A percentile compares a stretch with the other conserved stretches of the same genome.
phyloP scores from a whole-genome alignment of 2,888 invertebrate species.

The Polylopha cassiicola region DNA sequence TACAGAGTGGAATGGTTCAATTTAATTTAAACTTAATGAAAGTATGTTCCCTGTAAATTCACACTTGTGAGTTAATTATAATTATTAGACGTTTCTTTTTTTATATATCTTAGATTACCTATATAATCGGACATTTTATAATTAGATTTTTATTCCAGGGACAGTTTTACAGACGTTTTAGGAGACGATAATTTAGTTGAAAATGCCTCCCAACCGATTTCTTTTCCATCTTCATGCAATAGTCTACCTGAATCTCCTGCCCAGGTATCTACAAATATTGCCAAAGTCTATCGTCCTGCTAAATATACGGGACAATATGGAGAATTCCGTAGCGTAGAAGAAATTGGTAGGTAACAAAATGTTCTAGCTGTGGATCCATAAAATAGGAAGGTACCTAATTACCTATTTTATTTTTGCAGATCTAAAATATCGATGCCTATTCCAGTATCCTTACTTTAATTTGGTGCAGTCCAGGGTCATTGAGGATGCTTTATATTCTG shows the following conservation, averaged over 20 bases:
- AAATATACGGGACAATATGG: conserved; percentile 56
- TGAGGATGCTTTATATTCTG: conserved; percentile 81
- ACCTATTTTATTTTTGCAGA: conserved; percentile 48
- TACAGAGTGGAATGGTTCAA: too few species aligned
- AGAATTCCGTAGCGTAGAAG: conserved; percentile 56
- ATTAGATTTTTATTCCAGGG: conserved; percentile 43
- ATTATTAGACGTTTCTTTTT: too few species aligned
- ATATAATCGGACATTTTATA: too few species aligned
- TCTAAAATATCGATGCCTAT: conserved; percentile 72
- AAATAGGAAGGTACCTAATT: background rate
- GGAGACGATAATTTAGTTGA: conserved; percentile 40
- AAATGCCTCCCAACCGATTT: conserved; percentile 57
- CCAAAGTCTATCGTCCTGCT: conserved; percentile 34
- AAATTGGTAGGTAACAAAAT: conserved; percentile 48
- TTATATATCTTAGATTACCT: too few species aligned
- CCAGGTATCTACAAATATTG: conserved; percentile 7
- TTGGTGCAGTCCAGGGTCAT: conserved; percentile 83
- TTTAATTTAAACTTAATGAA: too few species aligned
- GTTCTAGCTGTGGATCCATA: background rate
- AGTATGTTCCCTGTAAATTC: too few species aligned
- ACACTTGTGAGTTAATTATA: too few species aligned
- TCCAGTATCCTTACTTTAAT: conserved; percentile 82
- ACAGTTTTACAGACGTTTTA: conserved; percentile 56
- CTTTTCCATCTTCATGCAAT: conserved; percentile 40
- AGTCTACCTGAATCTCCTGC: conserved; percentile 13